Conservation (phyloP, 2,888 invertebrate genomes). For the Leucania comma region DNA sequence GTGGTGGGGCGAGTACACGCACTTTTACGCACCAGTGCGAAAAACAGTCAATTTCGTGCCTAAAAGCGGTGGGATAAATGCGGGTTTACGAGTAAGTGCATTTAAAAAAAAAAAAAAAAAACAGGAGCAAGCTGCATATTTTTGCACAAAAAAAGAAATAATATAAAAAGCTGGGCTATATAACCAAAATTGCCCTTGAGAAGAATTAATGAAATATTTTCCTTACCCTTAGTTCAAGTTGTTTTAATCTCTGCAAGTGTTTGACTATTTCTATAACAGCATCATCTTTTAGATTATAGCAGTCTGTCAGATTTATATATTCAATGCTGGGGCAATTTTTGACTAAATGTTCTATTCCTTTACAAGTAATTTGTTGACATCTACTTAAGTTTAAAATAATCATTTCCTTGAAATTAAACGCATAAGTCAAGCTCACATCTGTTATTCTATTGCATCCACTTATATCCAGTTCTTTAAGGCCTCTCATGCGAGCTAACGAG, state of each 20-base stretch:
- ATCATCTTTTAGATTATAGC: slow-evolving; percentile 93
- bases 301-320: slow-evolving; percentile 92
- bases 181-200: neutral
- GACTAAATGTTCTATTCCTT: slow-evolving; percentile 92
- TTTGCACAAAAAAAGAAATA: neutral
- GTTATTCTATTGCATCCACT: slow-evolving; percentile 93
- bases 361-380: slow-evolving; percentile 93
- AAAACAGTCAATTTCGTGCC: too few species aligned
- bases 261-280: slow-evolving; percentile 84
- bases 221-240: slow-evolving; percentile 90
- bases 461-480: slow-evolving; percentile 91
- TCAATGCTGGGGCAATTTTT: slow-evolving; percentile 93
- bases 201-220: neutral
- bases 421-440: slow-evolving; percentile 93
- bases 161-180: neutral
- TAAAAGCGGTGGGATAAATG: neutral
- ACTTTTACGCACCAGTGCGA: too few species aligned
- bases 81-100: neutral
- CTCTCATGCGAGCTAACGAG: slow-evolving; percentile 89
- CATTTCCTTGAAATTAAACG: slow-evolving; percentile 92
- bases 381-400: slow-evolving; percentile 91
- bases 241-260: slow-evolving; percentile 87
- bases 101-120: neutral
- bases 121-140: neutral
- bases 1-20: too few species aligned